Percentiles rank a stretch among this genome's conserved stretches.
phyloP scores from a whole-genome alignment of 2,888 invertebrate species.

The Kryphioiulus occultus region DNA sequence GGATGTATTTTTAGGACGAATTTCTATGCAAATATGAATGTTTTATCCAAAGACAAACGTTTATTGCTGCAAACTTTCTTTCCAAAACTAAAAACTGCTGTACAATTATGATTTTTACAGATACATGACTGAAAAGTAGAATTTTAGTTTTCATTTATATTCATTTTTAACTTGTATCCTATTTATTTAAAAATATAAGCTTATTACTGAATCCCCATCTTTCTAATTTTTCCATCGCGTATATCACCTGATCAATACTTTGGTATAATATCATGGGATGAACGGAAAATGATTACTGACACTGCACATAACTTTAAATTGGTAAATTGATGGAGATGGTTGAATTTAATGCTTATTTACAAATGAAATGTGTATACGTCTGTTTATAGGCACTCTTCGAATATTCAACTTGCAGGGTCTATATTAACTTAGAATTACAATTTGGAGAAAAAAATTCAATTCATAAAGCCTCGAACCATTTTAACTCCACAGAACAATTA shows the following conservation, averaged over 20 bases:
- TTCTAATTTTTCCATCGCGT: background rate
- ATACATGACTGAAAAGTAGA: background rate
- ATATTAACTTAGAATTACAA: background rate
- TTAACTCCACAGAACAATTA: background rate
- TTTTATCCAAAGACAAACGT: background rate
- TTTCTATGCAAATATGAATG: too few relatives aligned
- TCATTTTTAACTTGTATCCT: too few relatives aligned
- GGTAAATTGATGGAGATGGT: background rate
- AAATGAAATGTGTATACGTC: constrained; percentile 14
- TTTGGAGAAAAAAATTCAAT: background rate
- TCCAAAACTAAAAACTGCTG: constrained; percentile 8
- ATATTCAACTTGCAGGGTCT: background rate
- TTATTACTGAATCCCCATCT: constrained; percentile 17
- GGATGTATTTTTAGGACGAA: too few relatives aligned
- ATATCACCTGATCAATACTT: background rate
- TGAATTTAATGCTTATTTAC: background rate
- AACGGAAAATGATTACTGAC: background rate
- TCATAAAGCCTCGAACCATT: background rate
- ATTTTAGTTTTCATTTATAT: background rate
- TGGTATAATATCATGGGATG: background rate
- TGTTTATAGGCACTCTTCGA: constrained; percentile 31
- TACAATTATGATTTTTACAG: constrained; percentile 48
- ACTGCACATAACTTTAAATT: background rate
- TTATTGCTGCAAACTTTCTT: background rate
- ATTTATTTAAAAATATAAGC: constrained; percentile 29